Conservation (phyloP, 1,140 invertebrate species). For the Drosophila persimilis region DNA sequence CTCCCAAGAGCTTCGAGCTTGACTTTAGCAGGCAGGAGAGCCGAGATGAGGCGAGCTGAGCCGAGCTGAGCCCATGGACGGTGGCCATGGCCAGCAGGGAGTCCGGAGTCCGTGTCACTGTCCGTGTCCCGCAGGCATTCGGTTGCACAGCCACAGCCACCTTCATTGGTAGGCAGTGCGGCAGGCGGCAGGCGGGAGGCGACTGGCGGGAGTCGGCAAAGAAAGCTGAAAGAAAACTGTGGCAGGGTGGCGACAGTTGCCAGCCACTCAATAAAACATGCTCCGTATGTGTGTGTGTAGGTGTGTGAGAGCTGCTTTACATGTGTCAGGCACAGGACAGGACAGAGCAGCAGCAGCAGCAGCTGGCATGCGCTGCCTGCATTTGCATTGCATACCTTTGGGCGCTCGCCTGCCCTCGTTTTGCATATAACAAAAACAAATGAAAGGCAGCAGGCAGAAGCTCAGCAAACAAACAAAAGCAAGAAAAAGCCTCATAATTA, state of each 20-base stretch:
- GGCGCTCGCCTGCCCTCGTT: constrained; percentile 70
- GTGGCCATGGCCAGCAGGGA: no score
- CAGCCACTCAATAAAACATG: constrained; percentile 34
- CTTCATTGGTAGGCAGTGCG: background rate
- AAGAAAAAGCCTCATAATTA: background rate
- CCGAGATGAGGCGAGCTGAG: no score
- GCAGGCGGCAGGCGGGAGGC: no score
- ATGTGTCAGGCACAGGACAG: constrained; percentile 66
- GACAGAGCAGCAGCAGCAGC: constrained; percentile 12
- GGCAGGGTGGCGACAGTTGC: constrained; percentile 16
- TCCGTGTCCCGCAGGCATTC: background rate
- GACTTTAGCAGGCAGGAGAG: background rate
- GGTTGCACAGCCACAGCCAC: constrained; percentile 7
- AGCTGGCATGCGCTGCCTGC: constrained; percentile 22
- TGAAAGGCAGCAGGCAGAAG: constrained; percentile 1
- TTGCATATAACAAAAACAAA: constrained; percentile 51
- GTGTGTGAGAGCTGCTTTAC: constrained; percentile 52
- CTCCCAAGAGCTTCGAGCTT: background rate
- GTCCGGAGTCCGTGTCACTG: background rate
- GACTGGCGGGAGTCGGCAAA: background rate
- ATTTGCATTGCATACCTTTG: constrained; percentile 75
- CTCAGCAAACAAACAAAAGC: constrained; percentile 6
- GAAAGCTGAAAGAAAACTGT: background rate
- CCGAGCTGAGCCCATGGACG: background rate
- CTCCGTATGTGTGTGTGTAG: background rate